Evolutionary conservation across 1,140 invertebrate species (phyloP), one percentile per base, ranked within the genome.

Genomic region (Hypothenemus hampei): DNA sequence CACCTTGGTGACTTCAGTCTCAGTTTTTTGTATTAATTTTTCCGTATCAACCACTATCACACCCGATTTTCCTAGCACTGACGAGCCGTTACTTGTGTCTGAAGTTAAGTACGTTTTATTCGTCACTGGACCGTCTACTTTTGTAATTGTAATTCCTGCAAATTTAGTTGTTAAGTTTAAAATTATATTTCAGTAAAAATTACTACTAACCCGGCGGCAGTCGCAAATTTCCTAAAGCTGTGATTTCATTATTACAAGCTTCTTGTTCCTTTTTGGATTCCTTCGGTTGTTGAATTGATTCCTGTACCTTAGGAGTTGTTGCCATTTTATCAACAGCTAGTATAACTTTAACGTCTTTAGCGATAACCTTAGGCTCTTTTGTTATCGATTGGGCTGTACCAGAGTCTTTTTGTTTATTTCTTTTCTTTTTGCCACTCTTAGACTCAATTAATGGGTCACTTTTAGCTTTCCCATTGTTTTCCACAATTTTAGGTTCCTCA

Each of bases 61-160:
- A 51, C 82, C 81, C 2, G 78, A 79, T 46, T 75, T 76, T 24
- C 71, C 57, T 44, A 56, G 45, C 40, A 39, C 46, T 37, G 57
- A 51, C 19, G 59, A 65, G 10, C 66, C 64, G 45, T 73, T 75
- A 52, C 49, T 57, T 61, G 69, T 71, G 71, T 75, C 44, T 15
- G 22, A 15, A 70, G 71, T 68, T 63, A 73, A 75, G 23, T 72
- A 72, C 11, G 74, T 76, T 33, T 73, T 62, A 36, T 72, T 70
- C 1, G 73, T 72, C 1, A 69, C 60, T 2, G 77, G 75, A 11
- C 75, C 78, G 63, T 88, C 84, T 0, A 91, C 86, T 62, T 89
- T 83, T 0, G 88, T 91, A 31, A 91, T 81, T 2, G 89, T 90
- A 19, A 91, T 91, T 26, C 67, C 62, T 64, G 31, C 19, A 59